Evolutionary conservation across 1,140 invertebrate genomes (phyloP).

Genomic region (Proctacanthus coquilletti): DNA sequence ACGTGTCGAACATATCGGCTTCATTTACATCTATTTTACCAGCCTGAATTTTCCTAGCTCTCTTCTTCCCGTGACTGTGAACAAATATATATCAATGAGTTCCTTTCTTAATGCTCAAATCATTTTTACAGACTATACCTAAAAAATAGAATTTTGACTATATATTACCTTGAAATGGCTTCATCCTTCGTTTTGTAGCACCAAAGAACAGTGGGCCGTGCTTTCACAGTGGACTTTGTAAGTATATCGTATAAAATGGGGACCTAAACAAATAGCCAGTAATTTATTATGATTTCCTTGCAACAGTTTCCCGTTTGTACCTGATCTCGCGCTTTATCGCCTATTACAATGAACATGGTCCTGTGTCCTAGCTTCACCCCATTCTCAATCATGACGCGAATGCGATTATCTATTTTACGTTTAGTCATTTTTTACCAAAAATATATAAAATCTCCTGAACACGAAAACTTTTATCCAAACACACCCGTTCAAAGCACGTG

Average conservation of each 20-base stretch:
- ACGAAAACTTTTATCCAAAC: too few relatives aligned
- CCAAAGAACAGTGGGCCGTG: slow-evolving; percentile 88
- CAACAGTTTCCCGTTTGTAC: slow-evolving; percentile 31
- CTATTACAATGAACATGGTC: slow-evolving; percentile 89
- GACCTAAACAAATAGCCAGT: slow-evolving; percentile 41
- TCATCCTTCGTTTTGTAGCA: slow-evolving; percentile 94
- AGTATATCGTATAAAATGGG: slow-evolving; percentile 96
- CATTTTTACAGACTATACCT: slow-evolving; percentile 1
- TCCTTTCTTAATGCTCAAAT: background rate
- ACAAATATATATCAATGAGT: slow-evolving; percentile 10
- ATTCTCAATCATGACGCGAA: slow-evolving; percentile 93
- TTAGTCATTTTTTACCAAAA: slow-evolving; percentile 74
- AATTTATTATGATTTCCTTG: slow-evolving; percentile 5
- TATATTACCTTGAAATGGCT: slow-evolving; percentile 59
- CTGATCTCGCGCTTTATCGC: slow-evolving; percentile 92
- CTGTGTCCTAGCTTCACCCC: slow-evolving; percentile 76
- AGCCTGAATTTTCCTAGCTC: slow-evolving; percentile 80
- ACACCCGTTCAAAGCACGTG: too few relatives aligned
- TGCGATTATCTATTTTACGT: slow-evolving; percentile 94
- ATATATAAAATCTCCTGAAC: too few relatives aligned
- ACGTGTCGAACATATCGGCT: slow-evolving; percentile 94
- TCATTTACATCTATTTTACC: slow-evolving; percentile 86
- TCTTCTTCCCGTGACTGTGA: slow-evolving; percentile 79
- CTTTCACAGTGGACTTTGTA: slow-evolving; percentile 82
- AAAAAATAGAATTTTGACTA: background rate